Base-by-base conservation (phyloP, 2,888 invertebrate species). In the Drosophila monieri region DNA sequence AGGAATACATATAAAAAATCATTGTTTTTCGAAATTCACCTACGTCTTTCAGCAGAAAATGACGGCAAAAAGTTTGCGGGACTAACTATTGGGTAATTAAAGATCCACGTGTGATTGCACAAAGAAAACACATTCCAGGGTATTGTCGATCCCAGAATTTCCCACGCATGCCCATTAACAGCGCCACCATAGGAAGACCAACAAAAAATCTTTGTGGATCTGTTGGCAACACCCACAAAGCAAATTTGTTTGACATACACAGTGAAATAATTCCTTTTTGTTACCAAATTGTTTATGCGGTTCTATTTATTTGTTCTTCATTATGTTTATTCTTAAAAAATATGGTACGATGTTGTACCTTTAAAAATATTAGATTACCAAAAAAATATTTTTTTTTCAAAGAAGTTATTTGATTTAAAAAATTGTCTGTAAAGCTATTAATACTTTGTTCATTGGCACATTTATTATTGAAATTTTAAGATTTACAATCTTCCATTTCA, bases 221-320 rank as follows among this genome's bases (percentile, higher is more conserved):
- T 35, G 44, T 27, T 64, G 44, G 44, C 53, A 66, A 61, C 71
- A 30, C 68, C 75, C 60, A 59, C 69, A 65, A 67, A 47, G 59
- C 48, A 73, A 56, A 77, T 79, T 79, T 59, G 68, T 48, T 83
- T 76, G 84, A 85, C 79, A 85, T 69, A 54, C 60, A 62, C 62
- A 27, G 37, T 8, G 10, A 61, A 14, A 32, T n/a, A 5, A 44
- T 3, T 4, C 3, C 3, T 10, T 43, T 21, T 18, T 18, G 18
- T 41, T 41, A 2, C 39, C 4, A 18, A 41, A 41, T 18, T 15
- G 37, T 37, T 37, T 37, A 37, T 14, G 15, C n/a, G 15, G 39
- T 47, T 46, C 37, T 64, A 30, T 2, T 43, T 54, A 43, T 6
- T 69, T 1, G 3, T 58, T 43, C 12, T n/a, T 32, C 25, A 4